Evolutionary conservation across 2,888 invertebrate genomes (phyloP), one percentile per base, ranked within the genome.

Genomic region (Boloria selene): DNA sequence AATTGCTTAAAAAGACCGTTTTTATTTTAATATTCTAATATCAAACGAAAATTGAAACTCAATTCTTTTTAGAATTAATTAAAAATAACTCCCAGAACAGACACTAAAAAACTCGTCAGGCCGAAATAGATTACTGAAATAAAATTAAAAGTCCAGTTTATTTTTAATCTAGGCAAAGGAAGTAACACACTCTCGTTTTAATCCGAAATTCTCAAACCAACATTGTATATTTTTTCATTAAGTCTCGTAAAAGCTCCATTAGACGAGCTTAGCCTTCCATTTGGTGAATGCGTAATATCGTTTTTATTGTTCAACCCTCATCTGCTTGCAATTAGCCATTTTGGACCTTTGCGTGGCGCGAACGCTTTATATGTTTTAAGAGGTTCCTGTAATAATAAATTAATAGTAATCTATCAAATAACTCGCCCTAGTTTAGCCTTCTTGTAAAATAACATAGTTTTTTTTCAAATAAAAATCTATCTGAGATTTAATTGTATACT

Each of bases 231-330:
- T 64, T 64, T 56, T 61, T 54, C 42, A 61, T 45, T 42, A 64
- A 61, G 31, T 16, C 22, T 22, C 59, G 62, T 61, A 49, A 65
- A 63, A 61, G 62, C 65, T 50, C 68, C 62, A 68, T 70, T 68
- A 67, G 62, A 52, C 59, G 51, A 61, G 63, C 54, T 58, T 55
- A 63, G 61, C 63, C 55, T 49, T 68, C 68, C 63, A 68, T 68
- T 70, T 65, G 55, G 62, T 62, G 65, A 68, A 68, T 68, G 52
- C 65, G 65, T 68, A 68, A 68, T 70, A 61, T 51, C 49, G 61
- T 61, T 68, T 68, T 70, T 65, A 68, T 70, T 68, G 65, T 70
- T 61, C 54, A 42, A 63, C 68, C 70, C 60, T 65, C 70, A 70
- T 70, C 55, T 68, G 58, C 50, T 68, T 63, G 65, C 68, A 65